Conservation (phyloP, 2,888 invertebrate species). For the Argyresthia goedartella region DNA sequence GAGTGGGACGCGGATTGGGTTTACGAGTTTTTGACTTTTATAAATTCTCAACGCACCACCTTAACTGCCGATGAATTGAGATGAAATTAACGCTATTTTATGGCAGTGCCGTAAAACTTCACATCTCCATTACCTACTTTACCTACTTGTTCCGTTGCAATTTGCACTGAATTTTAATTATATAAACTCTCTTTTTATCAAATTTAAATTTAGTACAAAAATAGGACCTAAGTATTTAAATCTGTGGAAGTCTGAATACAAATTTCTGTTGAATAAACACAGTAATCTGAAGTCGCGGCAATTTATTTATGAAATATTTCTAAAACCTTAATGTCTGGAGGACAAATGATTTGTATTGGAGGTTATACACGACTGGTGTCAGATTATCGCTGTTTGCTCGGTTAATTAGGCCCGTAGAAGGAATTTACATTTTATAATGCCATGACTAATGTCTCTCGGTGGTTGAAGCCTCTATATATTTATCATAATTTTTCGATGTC, state of each 20-base stretch:
- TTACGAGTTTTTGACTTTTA: constrained; percentile 64
- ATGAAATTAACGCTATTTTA: constrained; percentile 45
- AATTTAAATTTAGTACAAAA: no score
- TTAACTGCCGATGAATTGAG: constrained; percentile 52
- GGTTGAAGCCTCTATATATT: constrained; percentile 42
- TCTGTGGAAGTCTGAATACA: no score
- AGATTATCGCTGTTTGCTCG: constrained; percentile 41
- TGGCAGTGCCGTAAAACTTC: background rate
- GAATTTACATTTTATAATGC: constrained; percentile 54
- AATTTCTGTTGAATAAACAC: no score
- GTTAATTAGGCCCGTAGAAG: constrained; percentile 44
- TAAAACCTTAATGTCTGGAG: constrained; percentile 12
- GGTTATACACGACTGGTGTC: constrained; percentile 26
- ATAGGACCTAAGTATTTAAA: no score
- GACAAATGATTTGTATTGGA: constrained; percentile 33
- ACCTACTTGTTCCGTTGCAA: background rate
- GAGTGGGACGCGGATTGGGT: constrained; percentile 31
- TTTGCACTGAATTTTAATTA: no score
- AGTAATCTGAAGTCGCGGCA: no score
- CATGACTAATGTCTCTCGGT: constrained; percentile 48
- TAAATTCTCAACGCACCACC: constrained; percentile 55
- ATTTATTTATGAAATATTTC: no score
- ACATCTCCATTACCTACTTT: background rate
- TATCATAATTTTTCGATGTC: constrained; percentile 71
- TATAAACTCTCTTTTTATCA: no score